phyloP scores from a whole-genome alignment of 2,888 invertebrate genomes.

The Lochmaea capreae region DNA sequence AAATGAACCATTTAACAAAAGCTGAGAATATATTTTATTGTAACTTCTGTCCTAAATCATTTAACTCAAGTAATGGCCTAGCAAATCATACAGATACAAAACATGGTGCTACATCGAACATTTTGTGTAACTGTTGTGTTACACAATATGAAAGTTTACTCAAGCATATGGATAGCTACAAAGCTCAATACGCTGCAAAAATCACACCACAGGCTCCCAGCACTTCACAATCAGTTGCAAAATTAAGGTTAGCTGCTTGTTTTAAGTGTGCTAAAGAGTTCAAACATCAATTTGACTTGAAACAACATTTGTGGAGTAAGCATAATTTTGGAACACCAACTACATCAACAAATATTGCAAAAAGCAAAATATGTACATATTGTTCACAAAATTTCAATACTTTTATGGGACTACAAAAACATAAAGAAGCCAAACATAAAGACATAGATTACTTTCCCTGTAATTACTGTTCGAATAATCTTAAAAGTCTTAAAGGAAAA shows the following conservation, averaged over 20 bases:
- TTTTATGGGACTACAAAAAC: not conserved
- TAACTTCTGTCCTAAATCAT: conserved; percentile 3
- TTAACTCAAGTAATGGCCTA: not conserved
- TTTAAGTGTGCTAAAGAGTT: not conserved
- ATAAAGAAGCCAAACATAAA: not conserved
- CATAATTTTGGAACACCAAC: not conserved
- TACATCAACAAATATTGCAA: not conserved
- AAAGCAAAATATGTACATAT: not conserved
- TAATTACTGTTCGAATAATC: not conserved
- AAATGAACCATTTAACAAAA: not conserved
- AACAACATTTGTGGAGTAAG: conserved; percentile 9
- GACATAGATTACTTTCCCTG: conserved; percentile 1
- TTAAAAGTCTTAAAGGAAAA: not conserved
- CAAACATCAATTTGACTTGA: not conserved
- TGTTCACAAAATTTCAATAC: not conserved
- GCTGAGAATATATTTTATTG: not conserved
- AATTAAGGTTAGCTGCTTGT: not conserved
- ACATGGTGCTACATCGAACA: not conserved
- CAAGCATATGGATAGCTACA: not conserved
- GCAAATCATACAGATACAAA: not conserved
- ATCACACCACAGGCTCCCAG: not conserved
- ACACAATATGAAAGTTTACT: not conserved
- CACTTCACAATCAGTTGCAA: not conserved
- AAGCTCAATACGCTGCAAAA: not conserved
- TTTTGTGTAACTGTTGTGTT: not conserved